Evolutionary conservation across 2,888 invertebrate species (phyloP).

Genomic region (Drosophila paramelanica): DNA sequence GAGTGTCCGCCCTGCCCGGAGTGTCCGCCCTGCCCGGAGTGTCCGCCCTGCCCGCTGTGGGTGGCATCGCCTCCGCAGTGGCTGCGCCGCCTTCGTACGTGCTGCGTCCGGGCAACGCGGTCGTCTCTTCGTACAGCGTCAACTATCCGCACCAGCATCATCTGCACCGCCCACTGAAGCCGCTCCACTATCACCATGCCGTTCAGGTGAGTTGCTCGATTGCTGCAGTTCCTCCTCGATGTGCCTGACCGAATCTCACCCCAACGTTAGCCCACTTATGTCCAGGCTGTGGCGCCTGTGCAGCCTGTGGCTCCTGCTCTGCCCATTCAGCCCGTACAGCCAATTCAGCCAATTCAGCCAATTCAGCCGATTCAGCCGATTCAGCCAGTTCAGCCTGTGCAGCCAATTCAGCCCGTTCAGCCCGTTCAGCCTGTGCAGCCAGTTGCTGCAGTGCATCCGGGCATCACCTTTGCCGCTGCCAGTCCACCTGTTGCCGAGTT

Average conservation of each 20-base stretch:
- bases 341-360: constrained; percentile 34
- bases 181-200: constrained; percentile 62
- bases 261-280: constrained; percentile 53
- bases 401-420: constrained; percentile 39
- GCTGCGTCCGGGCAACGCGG: constrained; percentile 82
- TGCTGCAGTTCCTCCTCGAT: neutral
- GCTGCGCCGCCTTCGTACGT: constrained; percentile 70
- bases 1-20: constrained; percentile 8
- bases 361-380: constrained; percentile 39
- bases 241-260: neutral
- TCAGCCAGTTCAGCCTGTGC: constrained; percentile 36
- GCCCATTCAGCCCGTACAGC: constrained; percentile 17
- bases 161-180: constrained; percentile 68
- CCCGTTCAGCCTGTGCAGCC: constrained; percentile 44
- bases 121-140: constrained; percentile 82
- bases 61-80: constrained; percentile 40
- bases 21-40: constrained; percentile 15
- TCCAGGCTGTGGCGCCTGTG: constrained; percentile 45
- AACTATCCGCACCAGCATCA: constrained; percentile 82
- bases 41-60: constrained; percentile 29
- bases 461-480: constrained; percentile 33
- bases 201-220: constrained; percentile 45
- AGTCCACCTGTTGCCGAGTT: constrained; percentile 49
- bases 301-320: constrained; percentile 12
- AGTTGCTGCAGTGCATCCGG: constrained; percentile 41